Base-by-base conservation (phyloP, 2,888 invertebrate species). In the Hirtodrosophila histrioides region DNA sequence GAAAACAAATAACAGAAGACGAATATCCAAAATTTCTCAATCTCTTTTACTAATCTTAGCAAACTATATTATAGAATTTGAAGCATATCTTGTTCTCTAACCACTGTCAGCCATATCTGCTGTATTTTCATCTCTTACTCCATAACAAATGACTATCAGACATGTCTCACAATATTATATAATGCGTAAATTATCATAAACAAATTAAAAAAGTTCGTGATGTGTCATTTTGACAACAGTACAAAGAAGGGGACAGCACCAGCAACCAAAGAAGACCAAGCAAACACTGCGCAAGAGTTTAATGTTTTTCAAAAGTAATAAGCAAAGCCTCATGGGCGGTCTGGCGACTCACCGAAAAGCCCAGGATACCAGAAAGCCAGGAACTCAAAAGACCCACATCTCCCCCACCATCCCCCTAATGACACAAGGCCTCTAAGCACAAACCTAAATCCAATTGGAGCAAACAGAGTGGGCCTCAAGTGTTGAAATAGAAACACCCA, bases 181-280 rank as follows among this genome's bases (percentile, higher is more conserved):
- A 80, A 82, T 71, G 65, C 88, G 72, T 78, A 89, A 81, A 89
- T 90, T 89, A 90, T 88, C 88, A 89, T 89, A 89, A 90, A 80
- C 89, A 90, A 90, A 90, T 90, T 89, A 90, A 78, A 90, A 79
- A 88, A 87, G 74, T 88, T 88, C 78, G 72, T 82, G 78, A 80
- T 79, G 75, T 88, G 87, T 86, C 86, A 79, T 73, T 82, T 86
- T 83, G 75, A 78, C 75, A 75, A 50, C 46, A 69, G 36, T 8
- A 50, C 11, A 17, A 51, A 36, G 3, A 37, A 4, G 41, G 49
- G 51, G 24, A 24, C 31, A 50, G 23, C 48, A 49, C 50, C 35
- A 40, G 51, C 40, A 54, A 12, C 2, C 27, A 49, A 31, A 39
- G 12, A 53, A 44, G 29, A 23, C 35, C 7, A 46, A 41, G 24